Evolutionary conservation across 1,140 invertebrate species (phyloP).

Genomic region (Teleogryllus occipitalis): DNA sequence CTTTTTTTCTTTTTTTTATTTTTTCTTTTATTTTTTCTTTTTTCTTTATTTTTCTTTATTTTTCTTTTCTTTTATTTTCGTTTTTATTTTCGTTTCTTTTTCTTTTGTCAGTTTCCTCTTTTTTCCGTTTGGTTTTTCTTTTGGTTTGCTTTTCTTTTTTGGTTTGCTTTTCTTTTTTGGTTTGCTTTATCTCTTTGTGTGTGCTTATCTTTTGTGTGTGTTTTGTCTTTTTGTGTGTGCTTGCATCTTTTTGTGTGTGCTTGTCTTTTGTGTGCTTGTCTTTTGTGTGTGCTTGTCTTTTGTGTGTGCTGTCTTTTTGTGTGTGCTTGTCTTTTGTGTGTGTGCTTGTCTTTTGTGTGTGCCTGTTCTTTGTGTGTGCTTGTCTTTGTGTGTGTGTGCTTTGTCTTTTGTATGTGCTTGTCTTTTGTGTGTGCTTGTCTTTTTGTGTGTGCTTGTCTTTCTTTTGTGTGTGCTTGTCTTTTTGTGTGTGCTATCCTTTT

Average conservation of each 20-base stretch:
- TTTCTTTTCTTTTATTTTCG: not conserved
- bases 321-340: too few species aligned
- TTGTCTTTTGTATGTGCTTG: too few species aligned
- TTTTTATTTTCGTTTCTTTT: not conserved
- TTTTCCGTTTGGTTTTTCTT: conserved; percentile 7
- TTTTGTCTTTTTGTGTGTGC: not conserved
- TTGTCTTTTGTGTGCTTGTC: too few species aligned
- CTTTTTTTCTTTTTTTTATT: conserved; percentile 6
- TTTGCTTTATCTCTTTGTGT: not conserved
- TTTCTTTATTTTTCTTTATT: not conserved
- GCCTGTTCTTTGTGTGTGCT: too few species aligned
- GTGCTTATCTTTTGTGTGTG: not conserved
- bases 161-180: not conserved
- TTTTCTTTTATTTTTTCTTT: conserved; percentile 3
- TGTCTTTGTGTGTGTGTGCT: too few species aligned
- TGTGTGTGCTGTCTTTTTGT: too few species aligned
- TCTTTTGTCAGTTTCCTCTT: not conserved
- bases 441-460: too few species aligned
- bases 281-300: too few species aligned
- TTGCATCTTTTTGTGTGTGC: too few species aligned
- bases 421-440: too few species aligned
- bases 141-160: conserved; percentile 7
- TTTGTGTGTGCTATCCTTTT: not conserved
- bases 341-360: too few species aligned
- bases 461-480: too few species aligned